A percentile compares a stretch with the other conserved stretches of the same genome.
Conservation (phyloP, 2,797 vertebrate species). For the Champsocephalus esox region DNA sequence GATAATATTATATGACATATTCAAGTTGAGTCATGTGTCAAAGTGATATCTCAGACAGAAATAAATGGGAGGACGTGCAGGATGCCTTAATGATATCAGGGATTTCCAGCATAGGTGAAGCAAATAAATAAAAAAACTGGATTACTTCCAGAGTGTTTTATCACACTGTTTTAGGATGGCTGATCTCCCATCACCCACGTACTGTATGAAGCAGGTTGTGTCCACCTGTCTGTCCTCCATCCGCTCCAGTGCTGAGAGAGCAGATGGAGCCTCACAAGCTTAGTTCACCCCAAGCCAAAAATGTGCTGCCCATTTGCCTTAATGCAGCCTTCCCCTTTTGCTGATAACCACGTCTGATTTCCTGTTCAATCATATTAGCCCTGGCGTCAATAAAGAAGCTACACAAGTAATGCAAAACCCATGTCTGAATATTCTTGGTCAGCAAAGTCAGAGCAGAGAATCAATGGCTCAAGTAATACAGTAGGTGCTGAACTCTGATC, state of each 20-base stretch:
- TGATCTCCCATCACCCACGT: constrained; percentile 18
- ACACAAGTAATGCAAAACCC: constrained; percentile 50
- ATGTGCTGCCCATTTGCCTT: constrained; percentile 22
- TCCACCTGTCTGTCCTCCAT: constrained; percentile 46
- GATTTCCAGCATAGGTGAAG: constrained; percentile 3
- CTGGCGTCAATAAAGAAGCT: constrained; percentile 19
- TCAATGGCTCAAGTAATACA: constrained; percentile 45
- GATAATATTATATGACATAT: neutral
- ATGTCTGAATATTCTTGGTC: constrained; percentile 48
- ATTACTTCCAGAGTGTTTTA: constrained; percentile 28
- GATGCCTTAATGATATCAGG: neutral
- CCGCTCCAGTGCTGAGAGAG: constrained; percentile 42
- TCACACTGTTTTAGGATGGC: constrained; percentile 29
- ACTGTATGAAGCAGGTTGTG: constrained; percentile 11
- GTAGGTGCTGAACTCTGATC: constrained; percentile 54
- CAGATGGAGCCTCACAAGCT: constrained; percentile 46
- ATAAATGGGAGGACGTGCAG: neutral
- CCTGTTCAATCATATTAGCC: constrained; percentile 34
- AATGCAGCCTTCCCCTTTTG: neutral
- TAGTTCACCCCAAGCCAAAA: constrained; percentile 21
- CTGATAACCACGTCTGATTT: neutral
- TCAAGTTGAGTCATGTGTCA: neutral
- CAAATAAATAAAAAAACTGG: constrained; percentile 3
- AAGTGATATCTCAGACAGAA: neutral
- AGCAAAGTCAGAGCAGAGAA: constrained; percentile 53